Evolutionary conservation across 2,888 invertebrate genomes (phyloP), one percentile per base, ranked within the genome.

Genomic region (Gari tellinella): DNA sequence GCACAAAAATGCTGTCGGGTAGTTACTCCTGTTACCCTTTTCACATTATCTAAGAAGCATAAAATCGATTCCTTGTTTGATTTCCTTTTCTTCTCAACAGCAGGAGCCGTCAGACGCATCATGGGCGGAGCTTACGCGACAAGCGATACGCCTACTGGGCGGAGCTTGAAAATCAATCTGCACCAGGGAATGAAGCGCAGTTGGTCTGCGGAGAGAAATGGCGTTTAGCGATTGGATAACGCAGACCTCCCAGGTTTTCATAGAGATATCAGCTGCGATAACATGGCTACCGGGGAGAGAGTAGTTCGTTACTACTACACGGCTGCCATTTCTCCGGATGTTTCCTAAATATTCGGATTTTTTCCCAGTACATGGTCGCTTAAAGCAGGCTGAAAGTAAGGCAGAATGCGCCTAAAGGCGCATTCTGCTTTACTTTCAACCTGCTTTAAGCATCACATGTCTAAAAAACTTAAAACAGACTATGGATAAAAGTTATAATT

Each of bases 41-140:
- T 46, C 38, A 64, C 58, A 66, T 52, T 69, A 69, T 58, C 58
- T 63, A 41, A 58, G 40, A 49, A 69, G 58, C 69, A 69, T 63
- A 69, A 69, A 69, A 69, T 69, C 69, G 58, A 69, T 63, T 51
- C 40, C 25, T 31, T 31, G 31, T 68, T 57, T 62, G 62, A 62
- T 61, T 68, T 62, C 62, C 68, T 62, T 56, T 68, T 68, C 68
- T 62, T 61, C 38, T 23, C 21, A 51, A 31, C 68, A 25, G 56
- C 68, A 68, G 49, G 68, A 56, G 41, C 49, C 43, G 40, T 49
- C 40, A 49, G 49, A 49, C 17, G 15, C 21, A 48, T 48, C 48
- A 48, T 14, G 48, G 48, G 48, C 21, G 48, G 21, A 19, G 48
- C 19, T 48, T 48, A 12, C 14, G 14, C 4, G 17, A 43, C 12